Base-by-base conservation (phyloP, 2,888 invertebrate species). In the Stegana nigrithorax region DNA sequence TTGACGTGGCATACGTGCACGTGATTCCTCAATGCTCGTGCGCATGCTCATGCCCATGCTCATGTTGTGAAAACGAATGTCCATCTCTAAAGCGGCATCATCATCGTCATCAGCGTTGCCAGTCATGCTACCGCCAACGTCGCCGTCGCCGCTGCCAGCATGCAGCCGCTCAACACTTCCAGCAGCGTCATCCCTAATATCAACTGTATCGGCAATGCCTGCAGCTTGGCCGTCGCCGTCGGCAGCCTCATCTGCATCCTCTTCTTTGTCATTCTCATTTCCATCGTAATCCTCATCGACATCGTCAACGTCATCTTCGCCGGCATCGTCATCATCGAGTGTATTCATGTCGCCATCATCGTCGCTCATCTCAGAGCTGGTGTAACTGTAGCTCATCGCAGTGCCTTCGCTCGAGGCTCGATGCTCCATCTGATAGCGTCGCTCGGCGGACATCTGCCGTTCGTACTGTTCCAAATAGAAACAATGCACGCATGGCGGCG, bases 401-500 rank as follows among this genome's bases (percentile, higher is more conserved):
- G n/a, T n/a, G n/a, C n/a, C n/a, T 83, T 17, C 73, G 76, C 21
- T 82, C 67, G 67, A 85, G 85, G 2, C 81, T 81, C 59, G 83
- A 81, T 55, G 84, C 83, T 36, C 82, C 79, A 84, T 83, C n/a
- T n/a, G n/a, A 66, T 78, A 84, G 5, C 83, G 79, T 64, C 84
- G 82, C 25, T 85, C 86, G 12, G 85, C 85, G 5, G 85, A 83
- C 67, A 87, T 87, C 62, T 89, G 87, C 63, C 88, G 89, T 69
- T 89, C 88, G 87, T 92, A 92, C 76, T 92, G 91, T 78, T 93
- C 92, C 84, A 93, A 86, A 77, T 92, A 93, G 27, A 89, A 88
- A 83, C 93, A 93, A 80, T 93, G 93, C 68, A 92, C 90, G 85
- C 93, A 93, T 67, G 90, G 90, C 60, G 91, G 90, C 42, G 88